These are phyloP conservation scores for Apamea sordens DNA, from an alignment of 2,888 invertebrate genomes.

Conservation along the genomic window DNA sequence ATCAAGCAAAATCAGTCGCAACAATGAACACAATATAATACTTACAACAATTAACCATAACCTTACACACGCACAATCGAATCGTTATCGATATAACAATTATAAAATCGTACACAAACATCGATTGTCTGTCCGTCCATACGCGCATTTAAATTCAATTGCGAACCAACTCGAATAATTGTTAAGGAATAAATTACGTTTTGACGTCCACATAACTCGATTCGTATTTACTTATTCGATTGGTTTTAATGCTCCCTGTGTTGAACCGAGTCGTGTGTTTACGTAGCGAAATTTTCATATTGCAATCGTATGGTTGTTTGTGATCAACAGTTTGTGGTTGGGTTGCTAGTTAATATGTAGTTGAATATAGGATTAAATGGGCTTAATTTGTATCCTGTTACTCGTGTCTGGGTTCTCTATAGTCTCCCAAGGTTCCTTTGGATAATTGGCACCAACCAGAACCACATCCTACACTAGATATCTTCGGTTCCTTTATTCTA, in stretches of 20 bases:
- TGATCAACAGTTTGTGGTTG: neutral
- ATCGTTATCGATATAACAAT: constrained; percentile 46
- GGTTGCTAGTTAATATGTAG: neutral
- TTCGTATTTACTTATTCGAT: constrained; percentile 69
- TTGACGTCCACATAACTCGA: constrained; percentile 68
- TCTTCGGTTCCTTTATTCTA: too few relatives aligned
- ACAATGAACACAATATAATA: constrained; percentile 26
- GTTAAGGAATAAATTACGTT: constrained; percentile 72
- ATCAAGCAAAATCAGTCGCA: constrained; percentile 15
- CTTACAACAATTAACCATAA: constrained; percentile 29
- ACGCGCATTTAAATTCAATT: constrained; percentile 68
- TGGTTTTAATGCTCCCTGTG: constrained; percentile 56
- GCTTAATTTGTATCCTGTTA: neutral
- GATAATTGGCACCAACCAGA: neutral
- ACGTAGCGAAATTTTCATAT: constrained; percentile 7
- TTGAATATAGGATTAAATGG: neutral
- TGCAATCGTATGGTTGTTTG: neutral
- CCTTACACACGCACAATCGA: constrained; percentile 22
- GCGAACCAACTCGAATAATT: constrained; percentile 64
- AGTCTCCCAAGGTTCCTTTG: neutral
- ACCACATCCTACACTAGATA: too few relatives aligned
- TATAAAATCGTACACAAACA: constrained; percentile 48
- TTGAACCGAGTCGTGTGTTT: constrained; percentile 35
- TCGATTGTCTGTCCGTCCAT: constrained; percentile 55
- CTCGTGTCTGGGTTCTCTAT: neutral